A percentile compares a stretch with the other conserved stretches of the same genome.
Evolutionary conservation across 2,113 vertebrate genomes (phyloP).

Genomic region (Columba livia): DNA sequence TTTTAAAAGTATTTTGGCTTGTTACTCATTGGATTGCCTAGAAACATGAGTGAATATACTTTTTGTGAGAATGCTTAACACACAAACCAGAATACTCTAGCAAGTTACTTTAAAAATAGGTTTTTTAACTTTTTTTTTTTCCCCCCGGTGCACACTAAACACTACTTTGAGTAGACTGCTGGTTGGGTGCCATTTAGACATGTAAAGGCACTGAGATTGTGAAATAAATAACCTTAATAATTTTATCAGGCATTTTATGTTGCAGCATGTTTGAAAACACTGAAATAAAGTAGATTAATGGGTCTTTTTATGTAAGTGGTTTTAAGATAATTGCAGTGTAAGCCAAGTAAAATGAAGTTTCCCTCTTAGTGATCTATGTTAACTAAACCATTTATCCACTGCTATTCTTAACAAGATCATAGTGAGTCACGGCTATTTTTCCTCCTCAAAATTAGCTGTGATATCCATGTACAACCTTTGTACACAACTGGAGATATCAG

Average conservation of each 20-base stretch:
- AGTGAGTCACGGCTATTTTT: background rate
- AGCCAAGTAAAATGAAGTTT: conserved; percentile 7
- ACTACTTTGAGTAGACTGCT: background rate
- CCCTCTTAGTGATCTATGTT: background rate
- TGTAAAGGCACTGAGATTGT: conserved; percentile 19
- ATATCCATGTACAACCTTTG: background rate
- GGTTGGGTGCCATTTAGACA: conserved; percentile 28
- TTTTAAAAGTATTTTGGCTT: background rate
- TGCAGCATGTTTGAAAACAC: conserved; percentile 46
- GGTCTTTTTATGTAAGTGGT: background rate
- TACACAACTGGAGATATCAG: background rate
- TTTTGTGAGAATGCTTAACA: background rate
- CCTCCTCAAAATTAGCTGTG: background rate
- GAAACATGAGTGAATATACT: background rate
- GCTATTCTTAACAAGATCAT: background rate
- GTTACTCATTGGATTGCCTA: background rate
- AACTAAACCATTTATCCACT: background rate
- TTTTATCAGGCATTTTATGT: conserved; percentile 49
- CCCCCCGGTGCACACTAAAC: background rate
- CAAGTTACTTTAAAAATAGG: background rate
- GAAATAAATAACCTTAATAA: conserved; percentile 56
- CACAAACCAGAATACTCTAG: background rate
- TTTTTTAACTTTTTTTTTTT: background rate
- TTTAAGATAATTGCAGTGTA: background rate
- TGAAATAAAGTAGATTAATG: conserved; percentile 22